Evolutionary conservation across 2,888 invertebrate species (phyloP), one percentile per base, ranked within the genome.

Genomic region (Eristalis pertinax): DNA sequence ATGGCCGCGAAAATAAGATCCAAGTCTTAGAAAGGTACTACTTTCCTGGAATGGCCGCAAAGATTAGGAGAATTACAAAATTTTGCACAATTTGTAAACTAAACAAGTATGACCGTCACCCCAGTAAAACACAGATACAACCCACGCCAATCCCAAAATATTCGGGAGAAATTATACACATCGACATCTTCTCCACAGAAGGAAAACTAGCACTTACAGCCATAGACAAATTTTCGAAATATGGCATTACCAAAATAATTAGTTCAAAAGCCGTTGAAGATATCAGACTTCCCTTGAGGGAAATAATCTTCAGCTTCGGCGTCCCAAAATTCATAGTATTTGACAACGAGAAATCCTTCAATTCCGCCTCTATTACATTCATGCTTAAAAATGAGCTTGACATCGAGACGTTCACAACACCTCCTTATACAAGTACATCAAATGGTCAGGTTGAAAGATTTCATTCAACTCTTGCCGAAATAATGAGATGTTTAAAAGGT

Each of bases 21-120:
- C 22, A 58, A 10, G 60, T 70, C 29, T 13, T 70, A 7, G 38
- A 56, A 38, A 67, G 43, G 43, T 88, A 89, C 72, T 89, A 70
- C 22, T 88, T 89, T n/a, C n/a, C n/a, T n/a, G n/a, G n/a, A n/a
- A n/a, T n/a, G n/a, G n/a, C n/a, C n/a, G n/a, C n/a, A n/a, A n/a
- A n/a, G n/a, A n/a, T n/a, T n/a, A n/a, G n/a, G n/a, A 81, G 79
- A 41, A 56, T 73, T 0, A 70, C 70, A 5, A 24, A 19, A 70
- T 70, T 82, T 26, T 88, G 84, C 38, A 79, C 24, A 24, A 67
- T 75, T 4, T 89, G 85, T 63, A 22, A 32, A 50, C 79, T 13
- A 35, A 58, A 70, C 24, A 88, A 85, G 11, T 83, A 60, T 63
- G 35, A 70, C 13, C 69, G 56, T 32, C 58, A 41, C 29, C 67